Percentiles rank a stretch among this genome's conserved stretches.
phyloP scores from a whole-genome alignment of 35 echinoderm and acorn worm species.

The Apostichopus japonicus region DNA sequence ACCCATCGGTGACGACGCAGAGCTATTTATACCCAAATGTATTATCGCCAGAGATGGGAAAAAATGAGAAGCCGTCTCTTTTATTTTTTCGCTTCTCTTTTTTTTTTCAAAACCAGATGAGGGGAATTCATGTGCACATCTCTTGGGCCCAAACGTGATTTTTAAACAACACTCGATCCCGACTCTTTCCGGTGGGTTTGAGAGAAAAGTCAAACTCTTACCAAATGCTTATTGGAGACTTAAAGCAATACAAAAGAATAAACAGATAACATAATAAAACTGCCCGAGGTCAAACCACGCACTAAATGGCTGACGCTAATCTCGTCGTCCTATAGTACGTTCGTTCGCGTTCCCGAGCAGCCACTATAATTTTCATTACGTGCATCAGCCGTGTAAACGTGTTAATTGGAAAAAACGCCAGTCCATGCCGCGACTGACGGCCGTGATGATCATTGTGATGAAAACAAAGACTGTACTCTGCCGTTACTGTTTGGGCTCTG shows the following conservation, averaged over 20 bases:
- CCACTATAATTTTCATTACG: constrained; percentile 26
- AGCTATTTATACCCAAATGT: neutral
- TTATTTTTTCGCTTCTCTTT: too few relatives aligned
- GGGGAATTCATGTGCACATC: neutral
- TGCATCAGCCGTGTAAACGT: constrained; percentile 24
- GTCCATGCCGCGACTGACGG: neutral
- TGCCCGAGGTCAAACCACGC: constrained; percentile 4
- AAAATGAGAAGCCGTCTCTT: neutral
- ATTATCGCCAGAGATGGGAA: neutral
- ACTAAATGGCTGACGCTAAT: neutral
- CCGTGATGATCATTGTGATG: neutral
- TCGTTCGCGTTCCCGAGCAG: neutral
- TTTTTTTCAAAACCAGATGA: neutral
- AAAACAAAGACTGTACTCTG: neutral
- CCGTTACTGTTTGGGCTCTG: neutral
- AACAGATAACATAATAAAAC: neutral
- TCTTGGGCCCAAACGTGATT: constrained; percentile 22
- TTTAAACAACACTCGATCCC: neutral
- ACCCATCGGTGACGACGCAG: neutral
- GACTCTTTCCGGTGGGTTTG: neutral
- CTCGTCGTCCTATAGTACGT: constrained; percentile 10
- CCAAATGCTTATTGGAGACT: neutral
- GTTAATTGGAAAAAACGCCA: constrained; percentile 31
- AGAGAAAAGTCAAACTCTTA: neutral
- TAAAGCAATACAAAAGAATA: neutral